Evolutionary conservation across 1,140 invertebrate genomes (phyloP), one percentile per base, ranked within the genome.

Genomic region (Anastrepha obliqua): DNA sequence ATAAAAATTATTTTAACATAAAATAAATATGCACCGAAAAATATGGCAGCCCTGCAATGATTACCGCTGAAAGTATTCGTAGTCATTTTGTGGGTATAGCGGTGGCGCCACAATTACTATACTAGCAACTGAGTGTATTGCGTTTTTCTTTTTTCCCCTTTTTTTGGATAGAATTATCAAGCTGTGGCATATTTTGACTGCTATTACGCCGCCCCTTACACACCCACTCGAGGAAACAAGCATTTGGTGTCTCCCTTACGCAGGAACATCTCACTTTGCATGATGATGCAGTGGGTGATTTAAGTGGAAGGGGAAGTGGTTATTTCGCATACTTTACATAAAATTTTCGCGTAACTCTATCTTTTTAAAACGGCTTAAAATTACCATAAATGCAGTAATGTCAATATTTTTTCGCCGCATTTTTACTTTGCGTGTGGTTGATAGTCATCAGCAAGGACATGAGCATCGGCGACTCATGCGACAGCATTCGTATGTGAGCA

Each of bases 311-410:
- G 20, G 74, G 7, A 81, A 47, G 47, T 29, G 47, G n/a, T 42
- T 47, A 17, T 13, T 47, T 15, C 42, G 42, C 67, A 74, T 44
- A 44, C 39, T 44, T 74, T 74, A 15, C 42, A 74, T 74, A 74
- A 44, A 55, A 81, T 9, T 17, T 81, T n/a, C 8, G 47, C 47
- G 74, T 81, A 81, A 81, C 6, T 20, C 74, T 29, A 81, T 81
- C 74, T 81, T 58, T 81, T 81, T n/a, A 11, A 81, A 81, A 55
- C 20, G 44, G 20, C 20, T 81, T 81, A 55, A 81, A 58, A 81
- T 81, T 81, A 81, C 74, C 47, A 51, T 81, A 81, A 81, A 81
- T 81, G n/a, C 74, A 81, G 20, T 81, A 81, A 81, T 9, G 47
- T 55, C 15, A 81, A 15, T 2, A 8, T 47, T 74, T 74, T 29